Evolutionary conservation across 2,888 invertebrate species (phyloP), one percentile per base, ranked within the genome.

Genomic region (Ethmia dodecea): DNA sequence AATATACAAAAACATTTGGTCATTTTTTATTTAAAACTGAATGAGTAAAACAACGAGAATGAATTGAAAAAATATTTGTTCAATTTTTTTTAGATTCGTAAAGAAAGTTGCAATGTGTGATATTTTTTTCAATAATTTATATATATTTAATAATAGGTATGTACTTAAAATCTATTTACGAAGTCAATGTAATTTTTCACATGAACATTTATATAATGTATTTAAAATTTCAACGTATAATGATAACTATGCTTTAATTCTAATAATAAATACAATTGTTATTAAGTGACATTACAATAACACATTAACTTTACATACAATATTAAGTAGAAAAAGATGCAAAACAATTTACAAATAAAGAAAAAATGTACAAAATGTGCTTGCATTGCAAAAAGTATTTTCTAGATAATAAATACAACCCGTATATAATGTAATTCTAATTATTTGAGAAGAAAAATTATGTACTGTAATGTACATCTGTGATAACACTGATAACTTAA

Each of bases 1-100:
- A 68, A 73, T 69, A 68, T 76, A 74, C 64, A 74, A 75, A 70
- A 68, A 57, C 55, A 50, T 52, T 80, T 79, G 79, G 76, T 77
- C 76, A 47, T 60, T 66, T 69, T 59, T 49, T 53, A 47, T 48
- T 55, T 55, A 46, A 51, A 67, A 66, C 62, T 48, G 49, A 65
- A 65, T 53, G 43, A 56, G 53, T 52, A 45, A 59, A 55, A 47
- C 45, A 52, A 51, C 50, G 46, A 42, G 42, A 54, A 55, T 52
- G 49, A 52, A 52, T 40, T 45, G 46, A 55, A 55, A 64, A 56
- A 65, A 60, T 55, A 61, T 53, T 51, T 34, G 22, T 22, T 22
- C 40, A 40, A 42, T 47, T 60, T 49, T 26, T 26, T 26, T 26
- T 12, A 26, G 25, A 25, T 20, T 20, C 20, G 42, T 55, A 62